Percentiles rank a stretch among this genome's conserved stretches.
phyloP scores from a whole-genome alignment of 2,113 vertebrate species.

The Pangasianodon gigas region DNA sequence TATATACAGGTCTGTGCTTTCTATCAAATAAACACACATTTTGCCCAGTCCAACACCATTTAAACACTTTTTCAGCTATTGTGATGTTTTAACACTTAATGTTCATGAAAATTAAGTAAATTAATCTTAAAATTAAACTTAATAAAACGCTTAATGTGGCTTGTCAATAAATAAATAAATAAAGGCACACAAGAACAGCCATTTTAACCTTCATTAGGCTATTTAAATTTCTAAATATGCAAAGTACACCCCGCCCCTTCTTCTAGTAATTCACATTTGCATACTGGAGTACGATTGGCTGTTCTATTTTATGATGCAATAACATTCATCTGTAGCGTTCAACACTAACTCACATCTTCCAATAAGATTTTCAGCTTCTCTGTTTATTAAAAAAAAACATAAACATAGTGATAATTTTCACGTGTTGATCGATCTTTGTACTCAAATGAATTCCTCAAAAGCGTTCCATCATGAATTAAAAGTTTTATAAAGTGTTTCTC shows the following conservation, averaged over 20 bases:
- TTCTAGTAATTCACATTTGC: neutral
- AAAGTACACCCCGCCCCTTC: neutral
- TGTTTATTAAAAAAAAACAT: neutral
- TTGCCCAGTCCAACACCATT: neutral
- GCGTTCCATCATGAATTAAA: too few relatives aligned
- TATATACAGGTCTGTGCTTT: neutral
- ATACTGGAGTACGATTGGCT: neutral
- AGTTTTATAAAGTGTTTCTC: neutral
- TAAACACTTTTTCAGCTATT: neutral
- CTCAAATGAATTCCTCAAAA: neutral
- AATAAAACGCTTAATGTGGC: neutral
- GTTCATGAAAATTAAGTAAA: neutral
- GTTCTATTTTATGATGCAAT: neutral
- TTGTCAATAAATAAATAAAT: neutral
- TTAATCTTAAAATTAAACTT: too few relatives aligned
- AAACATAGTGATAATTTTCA: neutral
- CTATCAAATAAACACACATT: neutral
- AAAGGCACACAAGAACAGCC: neutral
- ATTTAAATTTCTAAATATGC: neutral
- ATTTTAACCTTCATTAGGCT: neutral
- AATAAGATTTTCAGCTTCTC: neutral
- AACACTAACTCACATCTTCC: neutral
- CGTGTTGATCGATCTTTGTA: neutral
- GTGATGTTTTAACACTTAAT: neutral
- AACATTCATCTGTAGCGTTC: neutral